Evolutionary conservation across 2,797 vertebrate genomes (phyloP).

Genomic region (Malacoctenus gilli): DNA sequence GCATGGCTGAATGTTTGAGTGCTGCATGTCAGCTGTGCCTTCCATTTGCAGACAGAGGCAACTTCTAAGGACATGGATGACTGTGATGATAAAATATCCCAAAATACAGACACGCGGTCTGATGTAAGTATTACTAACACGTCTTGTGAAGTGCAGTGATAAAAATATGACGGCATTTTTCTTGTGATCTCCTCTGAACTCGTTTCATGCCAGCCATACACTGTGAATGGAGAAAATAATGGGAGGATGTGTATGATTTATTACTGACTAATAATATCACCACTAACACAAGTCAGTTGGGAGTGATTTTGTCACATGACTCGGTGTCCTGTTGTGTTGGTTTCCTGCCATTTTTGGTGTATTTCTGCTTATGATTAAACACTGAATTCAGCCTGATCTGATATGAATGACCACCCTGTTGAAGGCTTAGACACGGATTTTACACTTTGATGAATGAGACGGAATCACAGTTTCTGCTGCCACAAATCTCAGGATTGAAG

Average conservation of each 20-base stretch:
- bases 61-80: conserved; percentile 75
- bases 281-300: neutral
- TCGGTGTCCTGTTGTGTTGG: conserved; percentile 10
- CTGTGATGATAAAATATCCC: conserved; percentile 68
- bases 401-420: neutral
- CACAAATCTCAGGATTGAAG: no score
- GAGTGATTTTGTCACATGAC: no score
- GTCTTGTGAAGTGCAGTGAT: conserved; percentile 4
- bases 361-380: neutral
- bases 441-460: no score
- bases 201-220: neutral
- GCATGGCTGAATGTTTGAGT: conserved; percentile 58
- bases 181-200: conserved; percentile 1
- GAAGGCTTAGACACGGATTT: no score
- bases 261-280: neutral
- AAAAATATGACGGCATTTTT: neutral
- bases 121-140: conserved; percentile 77
- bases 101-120: conserved; percentile 64
- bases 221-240: no score
- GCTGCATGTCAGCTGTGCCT: conserved; percentile 69
- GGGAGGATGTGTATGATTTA: no score
- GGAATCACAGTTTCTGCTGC: no score
- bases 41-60: conserved; percentile 77
- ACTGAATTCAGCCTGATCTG: neutral
- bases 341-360: conserved; percentile 1